phyloP scores from a whole-genome alignment of 2,888 invertebrate species.

The Melolontha melolontha region DNA sequence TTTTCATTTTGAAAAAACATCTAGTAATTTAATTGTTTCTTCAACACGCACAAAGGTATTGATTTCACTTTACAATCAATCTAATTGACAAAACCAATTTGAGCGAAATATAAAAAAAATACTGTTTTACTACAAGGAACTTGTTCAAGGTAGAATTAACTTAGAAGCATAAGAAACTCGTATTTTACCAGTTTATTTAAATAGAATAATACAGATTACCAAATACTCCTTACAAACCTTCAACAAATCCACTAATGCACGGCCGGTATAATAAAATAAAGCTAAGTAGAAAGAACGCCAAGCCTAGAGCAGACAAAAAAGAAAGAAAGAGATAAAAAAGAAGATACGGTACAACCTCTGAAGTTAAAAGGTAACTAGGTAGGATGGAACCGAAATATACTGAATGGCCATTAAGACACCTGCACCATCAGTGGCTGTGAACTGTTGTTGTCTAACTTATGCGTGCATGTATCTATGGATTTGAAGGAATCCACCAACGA shows the following conservation, averaged over 20 bases:
- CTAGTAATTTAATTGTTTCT: no score
- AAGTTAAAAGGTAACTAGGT: conserved; percentile 41
- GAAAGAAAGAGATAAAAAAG: conserved; percentile 14
- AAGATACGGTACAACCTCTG: conserved; percentile 28
- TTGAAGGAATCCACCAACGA: conserved; percentile 35
- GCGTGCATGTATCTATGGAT: conserved; percentile 28
- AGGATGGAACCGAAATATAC: conserved; percentile 37
- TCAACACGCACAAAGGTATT: no score
- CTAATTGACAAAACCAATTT: no score
- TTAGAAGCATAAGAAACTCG: no score
- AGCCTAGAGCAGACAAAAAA: conserved; percentile 11
- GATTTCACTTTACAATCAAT: no score
- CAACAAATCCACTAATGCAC: conserved; percentile 36
- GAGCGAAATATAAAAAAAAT: no score
- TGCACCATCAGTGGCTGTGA: conserved; percentile 51
- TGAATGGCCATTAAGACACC: conserved; percentile 56
- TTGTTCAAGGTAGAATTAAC: no score
- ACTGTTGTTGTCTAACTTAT: conserved; percentile 31
- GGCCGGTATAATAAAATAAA: conserved; percentile 4
- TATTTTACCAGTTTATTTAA: no score
- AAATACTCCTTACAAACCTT: conserved; percentile 15
- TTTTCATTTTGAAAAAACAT: no score
- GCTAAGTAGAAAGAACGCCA: background rate
- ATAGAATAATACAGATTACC: no score
- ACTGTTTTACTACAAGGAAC: no score